phyloP scores from a whole-genome alignment of 2,888 invertebrate species.

The Vandiemenella viatica region DNA sequence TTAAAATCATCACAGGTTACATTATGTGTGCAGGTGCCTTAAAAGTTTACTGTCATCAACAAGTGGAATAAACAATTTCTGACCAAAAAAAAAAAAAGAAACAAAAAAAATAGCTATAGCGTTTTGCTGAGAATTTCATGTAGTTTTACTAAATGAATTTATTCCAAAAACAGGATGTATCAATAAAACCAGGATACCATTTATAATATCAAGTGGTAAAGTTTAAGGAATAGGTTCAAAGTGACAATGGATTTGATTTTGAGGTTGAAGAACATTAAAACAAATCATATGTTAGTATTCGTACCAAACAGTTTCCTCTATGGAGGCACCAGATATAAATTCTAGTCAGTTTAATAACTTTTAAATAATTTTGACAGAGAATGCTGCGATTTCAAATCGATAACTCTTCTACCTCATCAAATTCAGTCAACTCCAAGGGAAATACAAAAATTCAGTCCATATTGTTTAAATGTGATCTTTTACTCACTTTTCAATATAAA shows the following conservation, averaged over 20 bases:
- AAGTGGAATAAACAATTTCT: too few relatives aligned
- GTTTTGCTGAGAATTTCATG: not conserved
- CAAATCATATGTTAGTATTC: not conserved
- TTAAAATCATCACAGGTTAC: too few relatives aligned
- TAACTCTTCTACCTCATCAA: not conserved
- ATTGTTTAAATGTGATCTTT: constrained; percentile 1
- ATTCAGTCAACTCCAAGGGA: constrained; percentile 1
- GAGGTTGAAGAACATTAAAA: not conserved
- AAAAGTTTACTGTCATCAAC: too few relatives aligned
- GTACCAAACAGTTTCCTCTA: not conserved
- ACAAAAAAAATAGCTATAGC: not conserved
- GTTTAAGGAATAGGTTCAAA: not conserved
- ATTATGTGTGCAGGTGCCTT: too few relatives aligned
- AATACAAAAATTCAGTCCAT: constrained; percentile 9
- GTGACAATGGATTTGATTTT: not conserved
- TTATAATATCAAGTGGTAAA: constrained; percentile 1
- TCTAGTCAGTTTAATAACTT: not conserved
- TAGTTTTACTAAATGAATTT: constrained; percentile 1
- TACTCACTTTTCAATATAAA: constrained; percentile 8
- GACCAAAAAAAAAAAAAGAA: too few relatives aligned
- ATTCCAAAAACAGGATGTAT: constrained; percentile 11
- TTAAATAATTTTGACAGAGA: too few relatives aligned
- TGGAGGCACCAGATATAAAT: not conserved
- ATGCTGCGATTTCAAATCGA: too few relatives aligned
- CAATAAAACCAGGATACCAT: constrained; percentile 10